Evolutionary conservation across 1,140 invertebrate genomes (phyloP).

Genomic region (Psilanteris sp.): DNA sequence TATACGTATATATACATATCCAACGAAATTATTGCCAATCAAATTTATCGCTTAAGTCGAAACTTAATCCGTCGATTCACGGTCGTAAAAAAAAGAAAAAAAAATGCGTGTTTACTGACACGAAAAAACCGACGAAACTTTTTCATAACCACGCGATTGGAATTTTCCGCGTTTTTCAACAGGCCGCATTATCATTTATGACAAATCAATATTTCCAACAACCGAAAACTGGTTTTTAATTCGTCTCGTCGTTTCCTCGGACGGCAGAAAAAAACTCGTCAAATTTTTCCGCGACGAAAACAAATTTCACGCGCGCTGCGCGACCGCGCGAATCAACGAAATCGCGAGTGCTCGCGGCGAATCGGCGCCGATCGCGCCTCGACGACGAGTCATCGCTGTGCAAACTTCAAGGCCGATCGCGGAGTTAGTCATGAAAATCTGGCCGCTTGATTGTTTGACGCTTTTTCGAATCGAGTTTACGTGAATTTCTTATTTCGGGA

Average conservation of each 20-base stretch:
- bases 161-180: slow-evolving; percentile 40
- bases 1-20: too few species aligned
- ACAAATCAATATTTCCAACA: slow-evolving; percentile 48
- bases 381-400: slow-evolving; percentile 70
- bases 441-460: slow-evolving; percentile 43
- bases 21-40: too few species aligned
- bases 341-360: not conserved
- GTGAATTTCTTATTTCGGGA: slow-evolving; percentile 59
- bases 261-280: too few species aligned
- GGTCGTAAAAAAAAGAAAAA: too few species aligned
- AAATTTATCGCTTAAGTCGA: too few species aligned
- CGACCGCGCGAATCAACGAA: too few species aligned
- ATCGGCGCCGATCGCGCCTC: slow-evolving; percentile 39
- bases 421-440: slow-evolving; percentile 71
- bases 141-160: too few species aligned
- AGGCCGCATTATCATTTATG: slow-evolving; percentile 38
- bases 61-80: too few species aligned
- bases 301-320: too few species aligned
- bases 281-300: too few species aligned
- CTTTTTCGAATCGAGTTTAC: slow-evolving; percentile 54
- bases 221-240: slow-evolving; percentile 52
- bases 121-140: too few species aligned
- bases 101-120: too few species aligned
- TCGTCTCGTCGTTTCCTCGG: slow-evolving; percentile 19
- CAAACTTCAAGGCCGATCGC: slow-evolving; percentile 70